A percentile compares a stretch with the other conserved stretches of the same genome.
phyloP scores from a whole-genome alignment of 2,797 vertebrate species.

The Gymnoscopelus microlampas region DNA sequence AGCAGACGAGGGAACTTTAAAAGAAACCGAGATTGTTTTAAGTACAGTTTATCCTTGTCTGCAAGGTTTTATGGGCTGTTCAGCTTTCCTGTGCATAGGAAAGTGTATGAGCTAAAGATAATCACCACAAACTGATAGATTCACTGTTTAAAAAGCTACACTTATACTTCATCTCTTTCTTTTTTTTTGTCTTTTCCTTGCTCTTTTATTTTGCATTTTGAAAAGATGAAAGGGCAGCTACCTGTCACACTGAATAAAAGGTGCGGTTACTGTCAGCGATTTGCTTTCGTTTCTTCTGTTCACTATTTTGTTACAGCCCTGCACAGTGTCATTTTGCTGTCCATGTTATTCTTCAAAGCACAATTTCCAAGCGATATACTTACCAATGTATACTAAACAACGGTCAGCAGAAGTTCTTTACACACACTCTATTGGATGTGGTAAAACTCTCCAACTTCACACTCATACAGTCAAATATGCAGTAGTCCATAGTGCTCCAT shows the following conservation, averaged over 20 bases:
- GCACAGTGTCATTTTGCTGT: background rate
- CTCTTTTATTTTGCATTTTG: conserved; percentile 47
- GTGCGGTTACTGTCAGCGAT: conserved; percentile 66
- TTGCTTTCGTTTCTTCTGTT: conserved; percentile 47
- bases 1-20: conserved; percentile 7
- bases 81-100: conserved; percentile 45
- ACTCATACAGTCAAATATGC: too few relatives aligned
- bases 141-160: conserved; percentile 50
- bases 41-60: conserved; percentile 27
- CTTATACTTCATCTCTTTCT: conserved; percentile 34
- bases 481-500: too few relatives aligned
- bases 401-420: too few relatives aligned
- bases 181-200: conserved; percentile 29
- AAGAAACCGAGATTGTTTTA: background rate
- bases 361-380: too few relatives aligned
- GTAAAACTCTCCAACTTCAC: too few relatives aligned
- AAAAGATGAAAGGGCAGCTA: conserved; percentile 69
- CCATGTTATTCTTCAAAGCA: background rate
- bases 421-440: too few relatives aligned
- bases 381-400: too few relatives aligned
- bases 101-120: conserved; percentile 62
- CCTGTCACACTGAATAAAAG: conserved; percentile 77
- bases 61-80: conserved; percentile 39
- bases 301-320: background rate
- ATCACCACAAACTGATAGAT: conserved; percentile 58